phyloP scores from a whole-genome alignment of 1,140 invertebrate species.

The Bombus consobrinus region DNA sequence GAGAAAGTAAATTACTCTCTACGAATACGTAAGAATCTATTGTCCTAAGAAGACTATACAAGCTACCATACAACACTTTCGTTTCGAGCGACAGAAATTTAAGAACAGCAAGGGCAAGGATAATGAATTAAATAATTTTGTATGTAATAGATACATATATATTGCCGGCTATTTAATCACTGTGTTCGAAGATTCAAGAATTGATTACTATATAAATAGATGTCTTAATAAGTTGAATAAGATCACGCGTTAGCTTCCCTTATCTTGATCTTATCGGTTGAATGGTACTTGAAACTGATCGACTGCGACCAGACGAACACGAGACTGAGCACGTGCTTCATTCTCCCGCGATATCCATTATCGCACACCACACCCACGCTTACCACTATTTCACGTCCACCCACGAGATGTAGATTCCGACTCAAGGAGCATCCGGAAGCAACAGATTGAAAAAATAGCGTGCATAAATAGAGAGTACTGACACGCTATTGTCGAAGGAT shows the following conservation, averaged over 20 bases:
- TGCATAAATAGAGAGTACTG: not conserved
- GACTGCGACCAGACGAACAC: not conserved
- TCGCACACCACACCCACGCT: conserved; percentile 20
- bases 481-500: conserved; percentile 12
- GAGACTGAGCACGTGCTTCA: conserved; percentile 3
- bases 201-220: too few species aligned
- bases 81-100: too few species aligned
- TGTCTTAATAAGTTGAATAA: not conserved
- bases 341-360: conserved; percentile 15
- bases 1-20: too few species aligned
- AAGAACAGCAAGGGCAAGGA: too few species aligned
- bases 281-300: conserved; percentile 22
- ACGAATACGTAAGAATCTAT: too few species aligned
- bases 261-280: not conserved
- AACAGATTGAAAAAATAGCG: not conserved
- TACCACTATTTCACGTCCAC: conserved; percentile 24
- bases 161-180: too few species aligned
- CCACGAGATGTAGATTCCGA: conserved; percentile 18
- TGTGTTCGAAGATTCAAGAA: too few species aligned
- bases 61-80: too few species aligned
- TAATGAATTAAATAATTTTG: too few species aligned
- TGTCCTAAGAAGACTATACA: too few species aligned
- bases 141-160: too few species aligned
- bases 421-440: conserved; percentile 20
- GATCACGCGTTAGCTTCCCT: not conserved